Conservation (phyloP, 2,888 invertebrate species). For the Lomographa bimaculata region DNA sequence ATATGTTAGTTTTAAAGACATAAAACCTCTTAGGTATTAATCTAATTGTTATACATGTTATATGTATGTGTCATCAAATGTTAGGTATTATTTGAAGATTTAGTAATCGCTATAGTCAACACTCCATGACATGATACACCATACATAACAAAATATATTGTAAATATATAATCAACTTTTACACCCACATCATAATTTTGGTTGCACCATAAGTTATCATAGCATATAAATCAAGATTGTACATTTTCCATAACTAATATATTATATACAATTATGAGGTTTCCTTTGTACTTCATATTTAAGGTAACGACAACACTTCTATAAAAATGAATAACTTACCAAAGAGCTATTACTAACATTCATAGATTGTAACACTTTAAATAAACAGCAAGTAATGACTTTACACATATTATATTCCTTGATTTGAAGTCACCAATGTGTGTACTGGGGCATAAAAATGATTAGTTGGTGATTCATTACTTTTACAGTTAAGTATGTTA, state of each 20-base stretch:
- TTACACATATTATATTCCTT: conserved; percentile 8
- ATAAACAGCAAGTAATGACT: conserved; percentile 19
- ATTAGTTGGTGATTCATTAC: too few relatives aligned
- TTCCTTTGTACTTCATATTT: conserved; percentile 48
- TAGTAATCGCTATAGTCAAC: too few relatives aligned
- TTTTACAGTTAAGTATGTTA: too few relatives aligned
- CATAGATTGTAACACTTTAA: conserved; percentile 23
- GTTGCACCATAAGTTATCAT: conserved; percentile 21
- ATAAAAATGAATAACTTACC: conserved; percentile 28
- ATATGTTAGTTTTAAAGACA: too few relatives aligned
- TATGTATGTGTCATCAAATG: too few relatives aligned
- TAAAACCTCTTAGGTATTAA: too few relatives aligned
- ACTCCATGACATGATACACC: too few relatives aligned
- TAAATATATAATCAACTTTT: conserved; percentile 14
- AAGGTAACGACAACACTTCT: conserved; percentile 33
- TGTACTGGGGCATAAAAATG: too few relatives aligned
- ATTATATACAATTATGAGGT: conserved; percentile 38
- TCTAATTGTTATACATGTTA: too few relatives aligned
- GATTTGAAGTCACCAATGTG: conserved; percentile 8
- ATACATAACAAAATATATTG: too few relatives aligned
- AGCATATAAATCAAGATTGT: conserved; percentile 26
- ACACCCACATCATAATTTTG: conserved; percentile 21
- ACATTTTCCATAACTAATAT: conserved; percentile 36
- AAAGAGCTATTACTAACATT: conserved; percentile 18
- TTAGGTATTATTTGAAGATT: too few relatives aligned